These are phyloP conservation scores for Diabrotica undecimpunctata DNA, from an alignment of 1,140 invertebrate genomes.

Conservation along the genomic window DNA sequence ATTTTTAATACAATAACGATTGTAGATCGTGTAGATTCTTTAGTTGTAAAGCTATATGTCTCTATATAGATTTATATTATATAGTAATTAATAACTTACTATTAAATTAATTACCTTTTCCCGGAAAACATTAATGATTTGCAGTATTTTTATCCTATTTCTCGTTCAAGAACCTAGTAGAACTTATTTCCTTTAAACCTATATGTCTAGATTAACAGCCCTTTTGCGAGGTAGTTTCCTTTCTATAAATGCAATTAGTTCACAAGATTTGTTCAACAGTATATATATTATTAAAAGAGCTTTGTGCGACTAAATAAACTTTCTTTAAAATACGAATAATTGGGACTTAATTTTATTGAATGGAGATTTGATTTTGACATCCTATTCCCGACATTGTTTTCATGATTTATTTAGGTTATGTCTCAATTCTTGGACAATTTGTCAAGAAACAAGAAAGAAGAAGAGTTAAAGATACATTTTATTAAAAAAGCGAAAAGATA, in stretches of 20 bases:
- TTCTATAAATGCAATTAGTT: constrained; percentile 7
- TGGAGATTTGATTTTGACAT: constrained; percentile 4
- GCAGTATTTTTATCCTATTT: not conserved
- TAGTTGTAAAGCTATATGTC: too few species aligned
- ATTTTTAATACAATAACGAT: too few species aligned
- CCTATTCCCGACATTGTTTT: constrained; percentile 2
- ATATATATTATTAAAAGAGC: not conserved
- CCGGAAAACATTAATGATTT: not conserved
- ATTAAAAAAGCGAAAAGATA: too few species aligned
- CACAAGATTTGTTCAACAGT: not conserved
- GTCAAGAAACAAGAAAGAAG: too few species aligned
- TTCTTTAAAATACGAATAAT: constrained; percentile 7
- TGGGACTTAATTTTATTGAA: not conserved
- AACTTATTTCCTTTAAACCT: constrained; percentile 5
- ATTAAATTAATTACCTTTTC: not conserved
- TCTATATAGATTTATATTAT: too few species aligned
- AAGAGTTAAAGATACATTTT: too few species aligned
- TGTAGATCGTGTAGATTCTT: too few species aligned
- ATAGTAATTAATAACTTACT: not conserved
- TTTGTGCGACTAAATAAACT: not conserved
- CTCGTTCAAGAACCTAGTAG: too few species aligned
- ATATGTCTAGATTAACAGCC: not conserved
- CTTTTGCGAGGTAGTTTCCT: not conserved
- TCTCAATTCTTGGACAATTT: not conserved
- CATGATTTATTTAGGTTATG: not conserved